Percentiles rank a stretch among this genome's conserved stretches.
Evolutionary conservation across 2,113 vertebrate species (phyloP).

Genomic region (Elephas maximus): DNA sequence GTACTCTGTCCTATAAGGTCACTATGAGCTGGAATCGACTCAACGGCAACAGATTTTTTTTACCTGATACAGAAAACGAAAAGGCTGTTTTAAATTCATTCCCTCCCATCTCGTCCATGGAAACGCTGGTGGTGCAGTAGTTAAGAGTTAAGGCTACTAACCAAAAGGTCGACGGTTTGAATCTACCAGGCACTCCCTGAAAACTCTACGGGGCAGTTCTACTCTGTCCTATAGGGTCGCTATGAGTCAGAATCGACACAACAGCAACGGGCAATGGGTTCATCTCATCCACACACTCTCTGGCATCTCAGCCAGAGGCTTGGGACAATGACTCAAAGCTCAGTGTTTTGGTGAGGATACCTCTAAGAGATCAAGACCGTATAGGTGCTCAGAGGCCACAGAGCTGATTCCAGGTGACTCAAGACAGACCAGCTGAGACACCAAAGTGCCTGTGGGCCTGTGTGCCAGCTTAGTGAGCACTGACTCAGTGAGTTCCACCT

Average conservation of each 20-base stretch:
- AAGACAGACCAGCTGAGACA: background rate
- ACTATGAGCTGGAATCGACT: too few species aligned
- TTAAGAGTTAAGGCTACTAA: too few species aligned
- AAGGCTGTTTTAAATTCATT: background rate
- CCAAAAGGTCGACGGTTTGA: too few species aligned
- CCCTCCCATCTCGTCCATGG: too few species aligned
- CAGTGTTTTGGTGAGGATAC: accelerated
- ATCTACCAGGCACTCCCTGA: too few species aligned
- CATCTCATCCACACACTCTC: background rate
- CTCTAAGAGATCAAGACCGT: background rate
- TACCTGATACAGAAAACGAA: background rate
- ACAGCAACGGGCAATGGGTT: too few species aligned
- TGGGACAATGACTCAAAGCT: background rate
- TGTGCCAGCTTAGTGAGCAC: conserved; percentile 47
- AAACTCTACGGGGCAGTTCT: too few species aligned
- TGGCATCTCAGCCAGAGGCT: background rate
- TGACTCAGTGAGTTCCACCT: background rate
- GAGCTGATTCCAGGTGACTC: background rate
- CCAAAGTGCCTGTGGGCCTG: background rate
- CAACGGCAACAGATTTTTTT: too few species aligned
- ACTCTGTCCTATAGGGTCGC: too few species aligned
- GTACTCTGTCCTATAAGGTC: too few species aligned
- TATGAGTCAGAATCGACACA: too few species aligned
- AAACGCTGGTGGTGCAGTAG: too few species aligned
- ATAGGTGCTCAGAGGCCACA: background rate